Evolutionary conservation across 2,888 invertebrate species (phyloP), one percentile per base, ranked within the genome.

Genomic region (Eristalinus sepulchralis): DNA sequence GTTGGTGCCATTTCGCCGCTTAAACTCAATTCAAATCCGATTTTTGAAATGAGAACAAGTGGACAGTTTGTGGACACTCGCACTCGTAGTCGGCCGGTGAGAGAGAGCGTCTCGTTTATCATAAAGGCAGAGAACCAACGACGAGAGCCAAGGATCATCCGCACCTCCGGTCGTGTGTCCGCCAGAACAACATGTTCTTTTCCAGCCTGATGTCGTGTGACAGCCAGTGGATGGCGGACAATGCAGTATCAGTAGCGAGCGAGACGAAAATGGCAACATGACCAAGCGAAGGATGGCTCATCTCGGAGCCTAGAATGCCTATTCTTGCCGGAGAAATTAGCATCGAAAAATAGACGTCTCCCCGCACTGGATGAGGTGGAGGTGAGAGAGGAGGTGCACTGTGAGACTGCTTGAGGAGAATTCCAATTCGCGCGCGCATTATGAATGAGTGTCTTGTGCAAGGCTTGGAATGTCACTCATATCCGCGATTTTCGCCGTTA

Each of bases 11-110:
- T 85, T 81, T 85, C 81, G 77, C 84, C 68, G 71, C 84, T 84
- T 84, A 81, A 84, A 84, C 71, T 84, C 81, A 84, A 85, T 85
- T 81, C 81, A 81, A 85, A 84, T 76, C 68, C 60, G 71, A 80
- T 66, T 84, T 76, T 64, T 72, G 84, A 85, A 85, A 85, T 81
- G 81, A 77, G 84, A 85, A 81, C 84, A 85, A 81, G 60, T 80
- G 83, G 75, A 84, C 76, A 79, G 59, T 67, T 68, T 63, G 72
- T 68, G 62, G 78, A 83, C 66, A 72, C 78, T 60, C 70, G 59
- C 10, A 34, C 4, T 34, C 34, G 34, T 9, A 34, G 1, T 1
- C 10, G 6, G 34, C 34, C 27, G 27, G 27, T 3, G 34, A 9
- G 34, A 47, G 39, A 1, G n/a, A 70, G 47, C 62, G 78, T 60